These are phyloP conservation scores for Apodemus agrarius DNA, from an alignment of 2,797 vertebrate species.

Conservation along the genomic window DNA sequence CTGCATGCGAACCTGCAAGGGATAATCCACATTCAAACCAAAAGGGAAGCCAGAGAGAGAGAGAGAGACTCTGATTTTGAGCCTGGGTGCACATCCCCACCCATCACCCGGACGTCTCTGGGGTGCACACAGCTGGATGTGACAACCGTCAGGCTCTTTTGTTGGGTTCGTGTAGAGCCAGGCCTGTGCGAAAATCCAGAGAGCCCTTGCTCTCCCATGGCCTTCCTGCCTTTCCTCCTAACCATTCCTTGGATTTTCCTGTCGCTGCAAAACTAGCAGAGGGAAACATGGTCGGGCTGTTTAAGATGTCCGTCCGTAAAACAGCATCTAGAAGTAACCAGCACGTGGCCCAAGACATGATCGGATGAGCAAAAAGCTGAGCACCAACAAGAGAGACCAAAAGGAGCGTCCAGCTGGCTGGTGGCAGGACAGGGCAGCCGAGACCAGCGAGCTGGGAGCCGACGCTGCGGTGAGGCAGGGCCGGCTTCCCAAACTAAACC, in stretches of 20 bases:
- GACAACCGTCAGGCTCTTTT: no score
- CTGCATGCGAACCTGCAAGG: neutral
- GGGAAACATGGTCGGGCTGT: neutral
- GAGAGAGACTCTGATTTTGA: neutral
- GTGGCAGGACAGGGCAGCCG: no score
- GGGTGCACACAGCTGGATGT: neutral
- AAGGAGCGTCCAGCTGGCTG: neutral
- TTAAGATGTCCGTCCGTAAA: neutral
- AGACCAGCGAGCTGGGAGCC: neutral
- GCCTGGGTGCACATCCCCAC: neutral
- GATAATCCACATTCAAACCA: neutral
- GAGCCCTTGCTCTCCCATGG: neutral
- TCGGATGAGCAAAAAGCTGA: neutral
- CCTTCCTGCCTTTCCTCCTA: neutral
- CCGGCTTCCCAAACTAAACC: neutral
- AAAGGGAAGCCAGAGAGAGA: neutral
- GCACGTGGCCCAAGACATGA: neutral
- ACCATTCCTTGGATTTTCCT: neutral
- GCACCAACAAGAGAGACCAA: neutral
- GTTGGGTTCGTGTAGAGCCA: neutral
- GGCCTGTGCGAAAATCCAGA: neutral
- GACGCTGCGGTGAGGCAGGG: accelerated
- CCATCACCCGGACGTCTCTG: neutral
- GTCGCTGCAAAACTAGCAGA: neutral
- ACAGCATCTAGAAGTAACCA: neutral